A percentile compares a stretch with the other conserved stretches of the same genome.
phyloP scores from a whole-genome alignment of 2,888 invertebrate species.

The Phytoseiulus persimilis region DNA sequence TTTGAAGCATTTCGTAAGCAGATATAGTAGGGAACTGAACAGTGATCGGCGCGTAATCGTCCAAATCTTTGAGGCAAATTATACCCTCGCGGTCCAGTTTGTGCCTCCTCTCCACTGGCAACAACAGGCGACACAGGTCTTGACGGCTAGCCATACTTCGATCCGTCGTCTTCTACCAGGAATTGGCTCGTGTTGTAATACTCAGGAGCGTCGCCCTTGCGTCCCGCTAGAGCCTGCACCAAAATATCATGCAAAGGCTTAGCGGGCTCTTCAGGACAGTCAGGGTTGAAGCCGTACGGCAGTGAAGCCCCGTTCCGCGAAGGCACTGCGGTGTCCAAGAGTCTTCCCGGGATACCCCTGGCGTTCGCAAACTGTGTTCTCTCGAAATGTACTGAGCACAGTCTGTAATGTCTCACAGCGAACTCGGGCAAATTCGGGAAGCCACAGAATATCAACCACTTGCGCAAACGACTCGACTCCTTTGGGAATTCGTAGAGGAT shows the following conservation, averaged over 20 bases:
- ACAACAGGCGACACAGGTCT: not conserved
- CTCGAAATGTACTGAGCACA: constrained; percentile 23
- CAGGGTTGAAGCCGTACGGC: constrained; percentile 11
- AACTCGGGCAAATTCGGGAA: constrained; percentile 19
- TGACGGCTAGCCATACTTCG: constrained; percentile 16
- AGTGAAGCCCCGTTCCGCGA: not conserved
- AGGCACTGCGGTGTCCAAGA: not conserved
- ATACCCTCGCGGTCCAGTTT: not conserved
- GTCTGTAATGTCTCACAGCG: not conserved
- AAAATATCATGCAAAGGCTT: not conserved
- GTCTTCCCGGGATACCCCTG: not conserved
- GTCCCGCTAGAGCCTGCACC: not conserved
- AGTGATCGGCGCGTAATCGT: not conserved
- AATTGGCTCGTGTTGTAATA: constrained; percentile 21
- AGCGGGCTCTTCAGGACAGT: not conserved
- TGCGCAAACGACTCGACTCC: not conserved
- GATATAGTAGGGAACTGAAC: not conserved
- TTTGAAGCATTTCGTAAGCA: not conserved
- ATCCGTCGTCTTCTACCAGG: not conserved
- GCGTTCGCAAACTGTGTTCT: not conserved
- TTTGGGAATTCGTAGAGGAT: constrained; percentile 13
- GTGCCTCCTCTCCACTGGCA: constrained; percentile 6
- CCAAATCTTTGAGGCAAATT: not conserved
- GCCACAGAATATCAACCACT: constrained; percentile 17
- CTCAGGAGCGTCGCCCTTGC: not conserved